Conservation (phyloP, 2,113 vertebrate genomes). For the Saguinus midas region DNA sequence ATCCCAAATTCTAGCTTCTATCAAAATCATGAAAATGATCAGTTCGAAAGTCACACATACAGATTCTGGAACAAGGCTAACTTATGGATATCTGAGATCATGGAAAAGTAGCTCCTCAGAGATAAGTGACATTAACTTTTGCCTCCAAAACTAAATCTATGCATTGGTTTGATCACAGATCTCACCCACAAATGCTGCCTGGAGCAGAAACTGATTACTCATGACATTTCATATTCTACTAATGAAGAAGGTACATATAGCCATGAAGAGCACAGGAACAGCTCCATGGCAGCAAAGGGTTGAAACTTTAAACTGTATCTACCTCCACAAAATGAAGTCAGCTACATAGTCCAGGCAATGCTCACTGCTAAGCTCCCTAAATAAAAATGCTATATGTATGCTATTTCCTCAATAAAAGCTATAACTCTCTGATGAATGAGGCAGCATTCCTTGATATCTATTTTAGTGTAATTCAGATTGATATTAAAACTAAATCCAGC, state of each 20-base stretch:
- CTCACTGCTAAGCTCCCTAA: not conserved
- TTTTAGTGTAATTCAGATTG: conserved; percentile 8
- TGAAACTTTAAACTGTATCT: not conserved
- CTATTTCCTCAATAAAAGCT: not conserved
- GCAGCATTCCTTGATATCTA: not conserved
- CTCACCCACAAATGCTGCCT: not conserved
- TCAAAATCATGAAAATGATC: not conserved
- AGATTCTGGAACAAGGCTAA: conserved; percentile 5
- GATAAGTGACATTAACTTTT: not conserved
- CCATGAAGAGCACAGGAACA: not conserved
- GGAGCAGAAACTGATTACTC: not conserved
- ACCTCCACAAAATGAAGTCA: not conserved
- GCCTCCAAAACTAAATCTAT: not conserved
- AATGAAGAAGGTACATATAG: not conserved
- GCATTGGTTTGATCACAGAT: not conserved
- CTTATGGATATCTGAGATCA: not conserved
- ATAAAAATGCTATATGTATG: not conserved
- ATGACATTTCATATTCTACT: not conserved
- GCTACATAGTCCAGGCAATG: not conserved
- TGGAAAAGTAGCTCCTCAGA: not conserved
- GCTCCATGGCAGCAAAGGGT: not conserved
- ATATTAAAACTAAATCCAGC: conserved; percentile 53
- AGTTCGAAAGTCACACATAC: not conserved
- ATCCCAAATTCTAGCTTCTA: not conserved
- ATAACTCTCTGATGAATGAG: not conserved